Evolutionary conservation across 2,888 invertebrate genomes (phyloP), one percentile per base, ranked within the genome.

Genomic region (Drosophila mettleri): DNA sequence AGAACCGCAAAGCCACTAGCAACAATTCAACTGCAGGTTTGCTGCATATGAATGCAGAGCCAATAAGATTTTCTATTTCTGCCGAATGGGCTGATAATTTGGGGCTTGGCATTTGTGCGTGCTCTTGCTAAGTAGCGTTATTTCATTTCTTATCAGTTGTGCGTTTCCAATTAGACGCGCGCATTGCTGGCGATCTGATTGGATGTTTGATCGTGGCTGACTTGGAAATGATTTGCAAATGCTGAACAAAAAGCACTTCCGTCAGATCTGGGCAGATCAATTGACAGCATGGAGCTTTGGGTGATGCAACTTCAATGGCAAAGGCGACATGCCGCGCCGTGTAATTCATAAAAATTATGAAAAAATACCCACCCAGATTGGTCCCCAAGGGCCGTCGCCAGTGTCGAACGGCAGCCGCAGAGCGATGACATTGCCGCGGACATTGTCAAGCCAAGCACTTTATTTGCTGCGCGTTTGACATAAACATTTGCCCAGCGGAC

Each of bases 401-500:
- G 43, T 58, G 61, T 59, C 45, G 49, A 66, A 65, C 59, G 39
- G 62, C 60, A 55, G 63, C 38, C 24, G 5, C 29, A n/a, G 34
- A 49, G 60, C 71, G 81, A 80, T 83, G 82, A 83, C 82, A 83
- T 83, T 84, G 87, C 85, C 70, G 79, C 66, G 69, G 82, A 83
- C 88, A 87, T 88, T 83, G 83, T 83, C 83, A 88, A 82, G 79
- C 75, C 88, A 81, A 86, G 88, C 88, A 86, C 88, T 86, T 88
- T 86, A 86, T 86, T 86, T 86, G 86, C 84, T 72, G 79, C 78
- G 73, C 80, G 86, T 78, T 86, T 86, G 86, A 88, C 86, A 86
- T 86, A 88, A 86, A 86, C 88, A 86, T 86, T 86, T 86, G 86
- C 85, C 85, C 85, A 80, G 78, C 69, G 85, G 85, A 85, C 85